Evolutionary conservation across 2,113 vertebrate genomes (phyloP), one percentile per base, ranked within the genome.

Genomic region (Heteronetta atricapilla): DNA sequence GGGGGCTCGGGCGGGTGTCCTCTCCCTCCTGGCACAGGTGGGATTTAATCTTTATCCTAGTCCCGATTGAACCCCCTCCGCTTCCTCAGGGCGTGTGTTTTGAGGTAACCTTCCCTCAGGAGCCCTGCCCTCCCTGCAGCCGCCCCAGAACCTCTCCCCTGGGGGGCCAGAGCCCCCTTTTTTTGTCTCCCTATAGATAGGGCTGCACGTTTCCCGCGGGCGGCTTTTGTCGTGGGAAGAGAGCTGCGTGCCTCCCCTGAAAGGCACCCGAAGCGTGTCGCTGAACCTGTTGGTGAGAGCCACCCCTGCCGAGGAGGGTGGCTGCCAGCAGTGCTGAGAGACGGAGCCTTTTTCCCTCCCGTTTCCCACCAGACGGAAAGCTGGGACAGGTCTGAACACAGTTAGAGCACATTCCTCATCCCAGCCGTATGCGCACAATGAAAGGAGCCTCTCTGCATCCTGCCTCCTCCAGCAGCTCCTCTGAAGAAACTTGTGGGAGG

Each of bases 371-470:
- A 40, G 59, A 86, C 73, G 73, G 77, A 95, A 90, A 95, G 76
- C 53, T 84, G 94, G 94, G 88, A 88, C 83, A 90, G 95, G 93
- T 96, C 89, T 94, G 94, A 92, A 93, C 92, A 87, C 79, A 94
- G 86, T 21, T 77, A 87, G 60, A 78, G 77, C 55, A 7, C 93
- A 77, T 94, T 95, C 93, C 94, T 55, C 48, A 31, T 83, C 93
- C 73, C 59, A 38, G 94, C 81, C 80, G 42, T 70, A 60, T 8
- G 23, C 1, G 8, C 88, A 64, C 83, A 75, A 62, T 79, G 86
- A 78, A 80, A 62, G n/a, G 60, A 70, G 70, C 38, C 36, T 66
- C 90, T 90, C 52, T 73, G 75, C 44, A 13, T 60, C 55, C 64
- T 50, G 64, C 70, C 76, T 83, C 46, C 90, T 59, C 46, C 34